Percentiles rank a stretch among this genome's conserved stretches.
These are phyloP conservation scores for Campaea margaritaria DNA, from an alignment of 2,888 invertebrate species.

Conservation along the genomic window DNA sequence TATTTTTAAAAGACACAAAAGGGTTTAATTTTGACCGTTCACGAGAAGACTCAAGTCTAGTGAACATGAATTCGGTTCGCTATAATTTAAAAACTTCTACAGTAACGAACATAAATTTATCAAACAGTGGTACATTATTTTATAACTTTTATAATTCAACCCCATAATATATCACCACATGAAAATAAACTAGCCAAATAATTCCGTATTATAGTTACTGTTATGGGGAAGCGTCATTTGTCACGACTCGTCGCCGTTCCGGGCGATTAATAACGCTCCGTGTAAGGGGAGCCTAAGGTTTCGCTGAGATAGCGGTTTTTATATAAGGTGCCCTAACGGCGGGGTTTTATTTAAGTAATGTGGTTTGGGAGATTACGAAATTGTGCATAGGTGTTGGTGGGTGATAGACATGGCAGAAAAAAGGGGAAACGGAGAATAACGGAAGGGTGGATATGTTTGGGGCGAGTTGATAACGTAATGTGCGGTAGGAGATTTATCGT, in stretches of 20 bases:
- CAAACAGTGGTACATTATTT: too few species aligned
- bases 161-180: background rate
- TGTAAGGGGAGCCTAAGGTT: conserved; percentile 38
- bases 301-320: conserved; percentile 13
- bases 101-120: too few species aligned
- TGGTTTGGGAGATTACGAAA: conserved; percentile 31
- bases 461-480: conserved; percentile 3
- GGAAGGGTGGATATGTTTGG: background rate
- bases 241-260: conserved; percentile 55
- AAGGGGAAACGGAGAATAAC: background rate
- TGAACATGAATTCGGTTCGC: too few species aligned
- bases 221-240: conserved; percentile 56
- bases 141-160: background rate
- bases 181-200: conserved; percentile 11
- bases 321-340: too few species aligned
- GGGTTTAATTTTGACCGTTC: too few species aligned
- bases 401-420: conserved; percentile 18
- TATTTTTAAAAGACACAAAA: too few species aligned
- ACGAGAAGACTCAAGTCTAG: too few species aligned
- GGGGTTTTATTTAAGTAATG: conserved; percentile 23
- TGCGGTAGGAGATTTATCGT: background rate
- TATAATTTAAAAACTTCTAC: too few species aligned
- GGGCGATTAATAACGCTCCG: conserved; percentile 53
- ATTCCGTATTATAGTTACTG: conserved; percentile 10
- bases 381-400: conserved; percentile 25